phyloP scores from a whole-genome alignment of 2,888 invertebrate genomes.

The Athalia cordata region DNA sequence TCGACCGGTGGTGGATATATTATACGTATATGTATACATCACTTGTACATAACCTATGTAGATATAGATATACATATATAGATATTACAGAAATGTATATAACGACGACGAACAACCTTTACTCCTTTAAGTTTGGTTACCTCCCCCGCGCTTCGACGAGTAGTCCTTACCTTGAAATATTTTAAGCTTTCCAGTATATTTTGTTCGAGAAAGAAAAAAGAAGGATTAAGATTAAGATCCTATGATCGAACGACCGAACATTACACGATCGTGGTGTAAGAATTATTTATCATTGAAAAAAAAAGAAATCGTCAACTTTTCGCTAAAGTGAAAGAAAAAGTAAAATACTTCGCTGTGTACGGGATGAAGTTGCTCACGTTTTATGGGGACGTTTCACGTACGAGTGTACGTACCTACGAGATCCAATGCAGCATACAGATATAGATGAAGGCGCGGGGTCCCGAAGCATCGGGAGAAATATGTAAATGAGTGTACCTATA shows the following conservation, averaged over 20 bases:
- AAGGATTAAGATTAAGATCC: background rate
- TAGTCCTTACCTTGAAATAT: conserved; percentile 41
- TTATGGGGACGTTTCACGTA: background rate
- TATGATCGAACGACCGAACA: background rate
- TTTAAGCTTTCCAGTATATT: background rate
- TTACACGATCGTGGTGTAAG: background rate
- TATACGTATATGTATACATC: conserved; percentile 19
- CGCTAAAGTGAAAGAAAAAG: too few relatives aligned
- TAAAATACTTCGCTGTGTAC: too few relatives aligned
- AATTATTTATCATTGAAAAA: background rate
- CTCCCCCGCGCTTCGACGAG: conserved; percentile 42
- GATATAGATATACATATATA: background rate
- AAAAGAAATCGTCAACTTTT: too few relatives aligned
- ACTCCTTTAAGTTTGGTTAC: conserved; percentile 24
- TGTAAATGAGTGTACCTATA: conserved; percentile 70
- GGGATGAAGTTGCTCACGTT: too few relatives aligned
- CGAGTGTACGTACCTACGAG: background rate
- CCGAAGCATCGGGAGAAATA: conserved; percentile 68
- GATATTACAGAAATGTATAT: background rate
- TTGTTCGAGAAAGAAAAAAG: background rate
- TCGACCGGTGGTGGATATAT: conserved; percentile 48
- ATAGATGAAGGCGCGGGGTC: conserved; percentile 12
- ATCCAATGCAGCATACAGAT: background rate
- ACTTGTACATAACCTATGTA: background rate
- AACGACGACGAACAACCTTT: background rate